A percentile compares a stretch with the other conserved stretches of the same genome.
Conservation (phyloP, 2,888 invertebrate genomes). For the Papilio demoleus region DNA sequence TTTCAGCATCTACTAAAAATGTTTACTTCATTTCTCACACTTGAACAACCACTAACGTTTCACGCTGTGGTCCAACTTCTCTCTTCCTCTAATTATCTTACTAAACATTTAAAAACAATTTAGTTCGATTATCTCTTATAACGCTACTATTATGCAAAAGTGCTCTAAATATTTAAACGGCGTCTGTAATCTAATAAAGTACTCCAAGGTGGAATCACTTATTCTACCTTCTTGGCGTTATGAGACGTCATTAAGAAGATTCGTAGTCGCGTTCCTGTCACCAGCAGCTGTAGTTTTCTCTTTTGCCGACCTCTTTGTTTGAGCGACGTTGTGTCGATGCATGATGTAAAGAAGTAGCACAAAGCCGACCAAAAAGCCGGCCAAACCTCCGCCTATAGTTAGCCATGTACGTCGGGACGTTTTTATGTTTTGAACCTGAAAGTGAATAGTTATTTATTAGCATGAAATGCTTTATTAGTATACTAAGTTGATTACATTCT, state of each 20-base stretch:
- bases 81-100: not conserved
- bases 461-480: not conserved
- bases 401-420: constrained; percentile 74
- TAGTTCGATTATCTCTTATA: not conserved
- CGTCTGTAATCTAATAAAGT: not conserved
- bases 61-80: not conserved
- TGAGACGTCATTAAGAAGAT: constrained; percentile 62
- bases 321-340: constrained; percentile 77
- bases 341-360: constrained; percentile 75
- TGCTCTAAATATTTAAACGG: not conserved
- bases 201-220: constrained; percentile 30
- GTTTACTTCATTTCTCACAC: not conserved
- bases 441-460: constrained; percentile 5
- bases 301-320: constrained; percentile 66
- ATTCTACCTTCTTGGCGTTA: constrained; percentile 39
- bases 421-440: constrained; percentile 63
- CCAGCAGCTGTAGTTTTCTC: constrained; percentile 55
- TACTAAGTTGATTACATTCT: not conserved
- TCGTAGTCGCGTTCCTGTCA: constrained; percentile 62
- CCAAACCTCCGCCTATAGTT: constrained; percentile 73
- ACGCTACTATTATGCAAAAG: not conserved
- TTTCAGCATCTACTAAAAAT: not conserved
- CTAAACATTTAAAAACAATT: not conserved
- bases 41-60: constrained; percentile 1
- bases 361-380: constrained; percentile 75